phyloP scores from a whole-genome alignment of 2,113 vertebrate species.

The Ahaetulla prasina region DNA sequence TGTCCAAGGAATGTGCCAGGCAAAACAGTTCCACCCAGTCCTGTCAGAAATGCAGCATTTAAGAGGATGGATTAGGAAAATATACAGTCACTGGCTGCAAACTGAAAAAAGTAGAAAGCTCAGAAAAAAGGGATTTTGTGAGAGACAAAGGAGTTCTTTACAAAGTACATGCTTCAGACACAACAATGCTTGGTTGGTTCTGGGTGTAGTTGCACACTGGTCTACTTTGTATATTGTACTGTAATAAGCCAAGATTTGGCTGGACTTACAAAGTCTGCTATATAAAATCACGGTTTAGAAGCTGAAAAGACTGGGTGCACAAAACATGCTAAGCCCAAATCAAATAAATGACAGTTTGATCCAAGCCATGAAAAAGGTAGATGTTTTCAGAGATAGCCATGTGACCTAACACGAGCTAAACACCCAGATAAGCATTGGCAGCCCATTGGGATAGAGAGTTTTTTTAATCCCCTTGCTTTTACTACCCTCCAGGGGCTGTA shows the following conservation, averaged over 20 bases:
- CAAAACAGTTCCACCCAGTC: slow-evolving; percentile 19
- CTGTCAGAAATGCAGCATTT: slow-evolving; percentile 8
- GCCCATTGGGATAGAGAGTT: not conserved
- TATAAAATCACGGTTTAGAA: not conserved
- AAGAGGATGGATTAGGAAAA: slow-evolving; percentile 12
- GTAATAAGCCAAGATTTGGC: not conserved
- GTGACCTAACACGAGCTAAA: not conserved
- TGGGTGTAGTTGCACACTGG: not conserved
- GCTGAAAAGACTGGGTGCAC: not conserved
- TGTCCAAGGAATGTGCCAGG: slow-evolving; percentile 14
- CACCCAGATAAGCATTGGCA: not conserved
- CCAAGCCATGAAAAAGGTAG: not conserved
- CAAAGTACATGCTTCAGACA: not conserved
- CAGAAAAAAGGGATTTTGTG: not conserved
- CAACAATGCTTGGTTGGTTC: not conserved
- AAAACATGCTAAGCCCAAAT: not conserved
- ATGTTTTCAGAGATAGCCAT: not conserved
- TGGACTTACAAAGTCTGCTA: not conserved
- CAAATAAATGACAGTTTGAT: not conserved
- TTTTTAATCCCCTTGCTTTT: not conserved
- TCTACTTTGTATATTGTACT: not conserved
- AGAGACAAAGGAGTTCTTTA: not conserved
- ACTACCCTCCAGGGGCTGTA: not conserved
- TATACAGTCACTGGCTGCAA: not conserved
- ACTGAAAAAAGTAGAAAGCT: not conserved